phyloP scores from a whole-genome alignment of 2,113 vertebrate genomes.

The Phrynosoma blainvillii region DNA sequence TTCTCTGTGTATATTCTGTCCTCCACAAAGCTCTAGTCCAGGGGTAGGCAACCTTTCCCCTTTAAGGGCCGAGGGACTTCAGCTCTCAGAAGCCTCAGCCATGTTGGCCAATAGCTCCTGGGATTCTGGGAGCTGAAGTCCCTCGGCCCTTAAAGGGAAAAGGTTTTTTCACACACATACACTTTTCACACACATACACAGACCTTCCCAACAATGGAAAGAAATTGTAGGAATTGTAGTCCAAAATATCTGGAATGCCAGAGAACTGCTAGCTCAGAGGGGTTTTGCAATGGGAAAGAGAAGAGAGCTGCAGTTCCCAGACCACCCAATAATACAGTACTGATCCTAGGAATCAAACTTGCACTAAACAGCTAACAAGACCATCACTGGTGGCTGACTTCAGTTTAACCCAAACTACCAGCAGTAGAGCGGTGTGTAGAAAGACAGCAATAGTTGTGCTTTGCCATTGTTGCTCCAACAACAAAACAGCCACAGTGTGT shows the following conservation, averaged over 20 bases:
- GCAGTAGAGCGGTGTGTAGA: neutral
- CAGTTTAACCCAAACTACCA: neutral
- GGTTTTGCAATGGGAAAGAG: neutral
- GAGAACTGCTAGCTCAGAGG: neutral
- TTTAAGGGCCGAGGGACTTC: too few species aligned
- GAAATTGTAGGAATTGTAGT: neutral
- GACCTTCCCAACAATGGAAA: too few species aligned
- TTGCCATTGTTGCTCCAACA: neutral
- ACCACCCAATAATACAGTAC: neutral
- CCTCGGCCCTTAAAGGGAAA: too few species aligned
- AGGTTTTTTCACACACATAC: too few species aligned
- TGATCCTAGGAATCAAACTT: neutral
- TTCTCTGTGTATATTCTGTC: neutral
- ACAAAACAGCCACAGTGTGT: neutral
- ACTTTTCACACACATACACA: too few species aligned
- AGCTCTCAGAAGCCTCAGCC: too few species aligned
- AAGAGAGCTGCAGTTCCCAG: neutral
- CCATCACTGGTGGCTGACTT: neutral
- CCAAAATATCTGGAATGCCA: neutral
- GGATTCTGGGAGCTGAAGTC: too few species aligned
- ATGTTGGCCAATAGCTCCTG: too few species aligned
- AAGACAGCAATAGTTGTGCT: neutral
- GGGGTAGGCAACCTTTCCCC: too few species aligned
- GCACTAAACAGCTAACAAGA: neutral
- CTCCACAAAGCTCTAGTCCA: neutral